Evolutionary conservation across 2,888 invertebrate genomes (phyloP), one percentile per base, ranked within the genome.

Genomic region (Caenorhabditis japonica): DNA sequence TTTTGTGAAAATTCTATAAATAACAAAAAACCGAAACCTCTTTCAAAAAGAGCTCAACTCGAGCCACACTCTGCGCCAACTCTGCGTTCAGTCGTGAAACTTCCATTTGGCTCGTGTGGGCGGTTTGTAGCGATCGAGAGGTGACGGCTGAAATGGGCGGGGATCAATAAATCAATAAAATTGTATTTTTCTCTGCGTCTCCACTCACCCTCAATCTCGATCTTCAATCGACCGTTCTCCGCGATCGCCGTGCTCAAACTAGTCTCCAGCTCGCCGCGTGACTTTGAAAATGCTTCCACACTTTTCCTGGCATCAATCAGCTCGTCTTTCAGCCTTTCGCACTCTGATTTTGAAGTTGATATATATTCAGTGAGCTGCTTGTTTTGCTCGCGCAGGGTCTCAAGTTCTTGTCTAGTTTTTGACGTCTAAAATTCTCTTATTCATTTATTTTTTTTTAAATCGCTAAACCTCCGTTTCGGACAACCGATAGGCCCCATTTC

Each of bases 391-490:
- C 59, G 47, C 13, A 79, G 60, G 2, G 58, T 25, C 19, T 79
- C 77, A 51, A 61, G 70, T 39, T 79, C 75, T 34, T 62, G 62
- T n/a, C 77, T 62, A 8, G 75, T 55, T 39, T 55, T 71, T 13
- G 70, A 41, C 21, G 71, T 52, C 64, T 55, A 8, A 43, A 52
- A 33, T 21, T 21, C 19, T 39, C n/a, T n/a, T n/a, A n/a, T n/a
- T n/a, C n/a, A n/a, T n/a, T n/a, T n/a, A n/a, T n/a, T n/a, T n/a
- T n/a, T n/a, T n/a, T n/a, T n/a, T n/a, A n/a, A n/a, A n/a, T n/a
- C n/a, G n/a, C n/a, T n/a, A 19, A 12, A 46, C 13, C 13, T 41
- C 39, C 17, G 39, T 60, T 39, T 60, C 38, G 13, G 33, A 43
- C 17, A 41, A 3, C 13, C 13, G 44, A 15, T 7, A 36, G 19